Conservation (phyloP, 2,888 invertebrate genomes). For the Tuta absoluta region DNA sequence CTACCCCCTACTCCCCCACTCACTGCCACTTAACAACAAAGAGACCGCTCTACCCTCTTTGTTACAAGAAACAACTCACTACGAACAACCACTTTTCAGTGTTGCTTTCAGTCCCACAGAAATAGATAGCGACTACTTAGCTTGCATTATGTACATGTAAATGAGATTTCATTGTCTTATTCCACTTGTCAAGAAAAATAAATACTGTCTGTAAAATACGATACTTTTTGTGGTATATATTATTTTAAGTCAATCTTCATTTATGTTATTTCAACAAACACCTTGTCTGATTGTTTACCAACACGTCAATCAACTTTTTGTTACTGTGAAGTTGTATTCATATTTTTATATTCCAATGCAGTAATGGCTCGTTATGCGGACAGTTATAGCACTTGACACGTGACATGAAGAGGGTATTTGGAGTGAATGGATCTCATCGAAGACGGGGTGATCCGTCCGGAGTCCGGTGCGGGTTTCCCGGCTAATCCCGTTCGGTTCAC, state of each 20-base stretch:
- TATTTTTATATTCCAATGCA: neutral
- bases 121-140: conserved; percentile 55
- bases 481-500: conserved; percentile 72
- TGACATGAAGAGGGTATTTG: conserved; percentile 2
- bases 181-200: neutral
- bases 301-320: conserved; percentile 14
- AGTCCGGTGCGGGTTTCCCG: conserved; percentile 21
- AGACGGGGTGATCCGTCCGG: conserved; percentile 20
- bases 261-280: conserved; percentile 1
- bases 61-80: conserved; percentile 75
- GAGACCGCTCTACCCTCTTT: conserved; percentile 78
- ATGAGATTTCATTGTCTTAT: neutral
- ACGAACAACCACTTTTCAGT: conserved; percentile 66
- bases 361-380: neutral
- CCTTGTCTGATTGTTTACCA: conserved; percentile 6
- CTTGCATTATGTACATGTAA: conserved; percentile 21
- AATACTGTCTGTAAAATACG: neutral
- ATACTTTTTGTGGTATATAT: conserved; percentile 13
- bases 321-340: conserved; percentile 3
- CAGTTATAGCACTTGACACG: conserved; percentile 12
- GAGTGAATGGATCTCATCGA: neutral
- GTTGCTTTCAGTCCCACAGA: conserved; percentile 57
- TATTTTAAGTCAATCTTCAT: conserved; percentile 7
- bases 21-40: conserved; percentile 77
- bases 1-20: conserved; percentile 54